These are phyloP conservation scores for Dascyllus trimaculatus DNA, from an alignment of 2,113 vertebrate species.

Conservation along the genomic window DNA sequence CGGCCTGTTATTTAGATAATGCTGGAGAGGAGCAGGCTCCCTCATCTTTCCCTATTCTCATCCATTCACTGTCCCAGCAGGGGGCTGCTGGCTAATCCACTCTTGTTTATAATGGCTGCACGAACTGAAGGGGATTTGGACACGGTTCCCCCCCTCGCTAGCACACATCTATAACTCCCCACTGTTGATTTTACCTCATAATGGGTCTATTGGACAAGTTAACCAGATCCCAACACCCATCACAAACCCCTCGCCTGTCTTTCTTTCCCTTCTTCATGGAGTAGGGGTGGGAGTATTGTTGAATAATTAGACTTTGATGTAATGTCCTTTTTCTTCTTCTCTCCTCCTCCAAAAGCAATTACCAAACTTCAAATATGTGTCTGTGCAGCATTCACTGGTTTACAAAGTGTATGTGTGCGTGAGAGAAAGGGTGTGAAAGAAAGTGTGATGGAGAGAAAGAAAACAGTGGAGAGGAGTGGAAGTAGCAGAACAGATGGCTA, in stretches of 20 bases:
- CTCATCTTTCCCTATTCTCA: slow-evolving; percentile 68
- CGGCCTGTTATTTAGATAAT: slow-evolving; percentile 78
- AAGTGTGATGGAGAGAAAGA: slow-evolving; percentile 18
- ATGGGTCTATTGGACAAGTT: slow-evolving; percentile 67
- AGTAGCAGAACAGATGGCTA: slow-evolving; percentile 70
- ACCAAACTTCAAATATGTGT: slow-evolving; percentile 50
- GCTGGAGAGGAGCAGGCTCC: slow-evolving; percentile 64
- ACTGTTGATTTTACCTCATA: slow-evolving; percentile 70
- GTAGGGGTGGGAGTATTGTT: neutral
- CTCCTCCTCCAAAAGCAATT: slow-evolving; percentile 48
- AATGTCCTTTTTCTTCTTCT: slow-evolving; percentile 24
- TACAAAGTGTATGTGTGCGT: slow-evolving; percentile 17
- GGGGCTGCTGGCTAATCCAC: slow-evolving; percentile 67
- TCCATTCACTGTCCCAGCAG: slow-evolving; percentile 71
- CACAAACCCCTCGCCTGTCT: slow-evolving; percentile 16
- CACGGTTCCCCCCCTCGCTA: slow-evolving; percentile 29
- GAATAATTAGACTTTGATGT: slow-evolving; percentile 46
- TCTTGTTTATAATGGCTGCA: slow-evolving; percentile 71
- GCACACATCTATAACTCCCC: slow-evolving; percentile 52
- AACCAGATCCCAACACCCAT: slow-evolving; percentile 47
- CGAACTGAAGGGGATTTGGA: slow-evolving; percentile 64
- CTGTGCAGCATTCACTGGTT: slow-evolving; percentile 27
- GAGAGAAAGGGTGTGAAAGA: slow-evolving; percentile 19
- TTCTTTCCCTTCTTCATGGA: slow-evolving; percentile 13
- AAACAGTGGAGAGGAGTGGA: slow-evolving; percentile 31